A percentile compares a stretch with the other conserved stretches of the same genome.
These are phyloP conservation scores for Ecdyonurus torrentis DNA, from an alignment of 2,888 invertebrate species.

Conservation along the genomic window DNA sequence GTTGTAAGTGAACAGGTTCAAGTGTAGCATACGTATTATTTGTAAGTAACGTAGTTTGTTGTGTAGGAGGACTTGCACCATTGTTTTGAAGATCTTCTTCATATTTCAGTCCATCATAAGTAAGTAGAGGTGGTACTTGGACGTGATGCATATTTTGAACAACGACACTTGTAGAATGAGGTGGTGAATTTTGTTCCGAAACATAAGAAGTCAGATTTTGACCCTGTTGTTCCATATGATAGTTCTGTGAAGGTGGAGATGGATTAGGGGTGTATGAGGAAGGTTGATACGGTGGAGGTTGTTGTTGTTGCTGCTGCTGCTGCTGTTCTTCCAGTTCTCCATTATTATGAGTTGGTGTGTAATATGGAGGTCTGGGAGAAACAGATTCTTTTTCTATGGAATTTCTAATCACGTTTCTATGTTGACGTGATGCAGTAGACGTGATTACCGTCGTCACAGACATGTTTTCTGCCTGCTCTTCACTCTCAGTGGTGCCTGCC, in stretches of 20 bases:
- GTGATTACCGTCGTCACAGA: not conserved
- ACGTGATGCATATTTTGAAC: not conserved
- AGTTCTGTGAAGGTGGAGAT: not conserved
- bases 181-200: not conserved
- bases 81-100: not conserved
- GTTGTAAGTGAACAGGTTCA: not conserved
- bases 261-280: conserved; percentile 23
- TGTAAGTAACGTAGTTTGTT: not conserved
- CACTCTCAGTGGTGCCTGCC: not conserved
- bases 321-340: conserved; percentile 22
- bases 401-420: not conserved
- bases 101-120: not conserved
- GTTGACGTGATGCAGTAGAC: not conserved
- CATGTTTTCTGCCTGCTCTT: not conserved
- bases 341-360: not conserved
- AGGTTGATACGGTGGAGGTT: conserved; percentile 4
- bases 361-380: not conserved
- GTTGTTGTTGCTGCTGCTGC: conserved; percentile 17
- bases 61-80: not conserved
- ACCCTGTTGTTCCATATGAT: not conserved
- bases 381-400: not conserved
- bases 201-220: not conserved
- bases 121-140: not conserved
- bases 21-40: not conserved
- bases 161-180: not conserved